Percentiles rank a stretch among this genome's conserved stretches.
These are phyloP conservation scores for Amazona vittata DNA, from an alignment of 2,113 vertebrate genomes.

Conservation along the genomic window DNA sequence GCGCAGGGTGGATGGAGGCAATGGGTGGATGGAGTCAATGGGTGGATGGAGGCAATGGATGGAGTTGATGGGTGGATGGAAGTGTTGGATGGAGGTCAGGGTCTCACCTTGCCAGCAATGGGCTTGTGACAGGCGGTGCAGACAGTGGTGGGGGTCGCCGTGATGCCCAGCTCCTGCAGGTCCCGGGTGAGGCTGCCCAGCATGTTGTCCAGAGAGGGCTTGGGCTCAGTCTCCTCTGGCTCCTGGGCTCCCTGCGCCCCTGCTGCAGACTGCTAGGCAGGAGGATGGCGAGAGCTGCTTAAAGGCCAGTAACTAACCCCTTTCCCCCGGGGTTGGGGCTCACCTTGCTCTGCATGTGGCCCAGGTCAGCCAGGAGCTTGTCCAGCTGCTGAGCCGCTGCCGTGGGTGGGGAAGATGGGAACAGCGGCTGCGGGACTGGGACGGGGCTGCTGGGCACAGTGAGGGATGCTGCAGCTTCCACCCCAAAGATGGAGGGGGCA, in stretches of 20 bases:
- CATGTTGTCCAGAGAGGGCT: conserved; percentile 79
- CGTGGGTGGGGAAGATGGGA: background rate
- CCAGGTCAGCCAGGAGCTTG: conserved; percentile 69
- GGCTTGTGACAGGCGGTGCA: conserved; percentile 86
- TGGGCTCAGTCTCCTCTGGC: background rate
- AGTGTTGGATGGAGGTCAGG: accelerated
- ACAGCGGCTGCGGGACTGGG: background rate
- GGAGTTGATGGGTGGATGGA: background rate
- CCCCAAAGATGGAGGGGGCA: background rate
- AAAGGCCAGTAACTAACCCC: accelerated
- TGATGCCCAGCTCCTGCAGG: conserved; percentile 87
- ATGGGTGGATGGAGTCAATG: background rate
- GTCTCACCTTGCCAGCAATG: conserved; percentile 85
- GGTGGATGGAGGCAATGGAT: no score
- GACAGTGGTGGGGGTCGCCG: conserved; percentile 76
- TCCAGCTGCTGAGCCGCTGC: conserved; percentile 68
- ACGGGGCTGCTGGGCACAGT: background rate
- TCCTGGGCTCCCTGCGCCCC: background rate
- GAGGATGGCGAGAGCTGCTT: background rate
- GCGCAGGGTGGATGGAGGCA: no score
- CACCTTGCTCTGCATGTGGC: conserved; percentile 67
- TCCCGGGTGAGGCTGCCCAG: conserved; percentile 84
- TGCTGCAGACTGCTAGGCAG: background rate
- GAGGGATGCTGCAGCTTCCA: background rate
- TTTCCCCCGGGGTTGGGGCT: background rate